A percentile compares a stretch with the other conserved stretches of the same genome.
These are phyloP conservation scores for Tenthredo scrophulariae DNA, from an alignment of 2,888 invertebrate genomes.

Conservation along the genomic window DNA sequence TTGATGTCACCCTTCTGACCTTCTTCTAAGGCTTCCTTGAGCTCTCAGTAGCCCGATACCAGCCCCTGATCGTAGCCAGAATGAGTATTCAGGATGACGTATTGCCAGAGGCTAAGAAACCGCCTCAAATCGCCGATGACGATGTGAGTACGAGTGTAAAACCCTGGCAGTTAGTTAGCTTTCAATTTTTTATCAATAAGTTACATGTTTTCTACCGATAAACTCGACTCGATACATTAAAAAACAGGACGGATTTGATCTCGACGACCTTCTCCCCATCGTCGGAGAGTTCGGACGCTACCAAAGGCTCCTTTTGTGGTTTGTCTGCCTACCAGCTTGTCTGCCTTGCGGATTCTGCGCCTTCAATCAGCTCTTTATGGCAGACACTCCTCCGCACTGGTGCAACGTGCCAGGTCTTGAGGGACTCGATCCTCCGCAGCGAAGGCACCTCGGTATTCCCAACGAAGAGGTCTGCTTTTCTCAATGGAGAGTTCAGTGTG, in stretches of 20 bases:
- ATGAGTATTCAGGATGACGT: constrained; percentile 71
- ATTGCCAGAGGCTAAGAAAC: constrained; percentile 58
- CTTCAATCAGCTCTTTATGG: constrained; percentile 96
- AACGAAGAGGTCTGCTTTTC: constrained; percentile 58
- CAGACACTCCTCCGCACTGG: constrained; percentile 93
- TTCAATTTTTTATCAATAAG: neutral
- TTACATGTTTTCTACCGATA: neutral
- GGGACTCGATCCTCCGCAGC: constrained; percentile 68
- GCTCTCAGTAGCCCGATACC: constrained; percentile 60
- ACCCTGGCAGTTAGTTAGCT: neutral
- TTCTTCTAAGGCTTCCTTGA: constrained; percentile 71
- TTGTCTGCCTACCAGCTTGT: constrained; percentile 93
- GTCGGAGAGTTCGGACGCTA: constrained; percentile 95
- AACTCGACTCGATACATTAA: neutral
- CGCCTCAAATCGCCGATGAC: constrained; percentile 62
- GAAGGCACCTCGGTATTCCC: constrained; percentile 85
- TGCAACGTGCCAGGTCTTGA: constrained; percentile 87
- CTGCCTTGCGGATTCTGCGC: constrained; percentile 95
- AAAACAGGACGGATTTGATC: constrained; percentile 83
- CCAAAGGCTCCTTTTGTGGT: constrained; percentile 91
- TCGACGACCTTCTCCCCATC: constrained; percentile 91
- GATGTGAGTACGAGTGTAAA: constrained; percentile 68
- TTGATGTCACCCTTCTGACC: constrained; percentile 67
- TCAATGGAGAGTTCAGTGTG: no score
- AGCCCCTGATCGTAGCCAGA: constrained; percentile 59